Evolutionary conservation across 2,797 vertebrate species (phyloP), one percentile per base, ranked within the genome.

Genomic region (Anisognathus igniventris): DNA sequence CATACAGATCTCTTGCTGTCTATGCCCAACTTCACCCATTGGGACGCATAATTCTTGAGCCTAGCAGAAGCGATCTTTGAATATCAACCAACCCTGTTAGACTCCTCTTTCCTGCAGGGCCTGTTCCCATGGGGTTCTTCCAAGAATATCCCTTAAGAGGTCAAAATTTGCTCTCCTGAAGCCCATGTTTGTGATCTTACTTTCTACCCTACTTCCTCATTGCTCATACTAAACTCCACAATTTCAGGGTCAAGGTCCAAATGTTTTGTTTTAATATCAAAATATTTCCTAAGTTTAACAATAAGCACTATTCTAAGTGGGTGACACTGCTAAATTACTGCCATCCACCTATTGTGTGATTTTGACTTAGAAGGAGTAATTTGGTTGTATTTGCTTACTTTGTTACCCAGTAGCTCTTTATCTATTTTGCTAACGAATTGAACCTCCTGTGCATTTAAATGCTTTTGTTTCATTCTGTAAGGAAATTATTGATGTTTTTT

Each of bases 401-500:
- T 40, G 48, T 82, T 57, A 78, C 35, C 35, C n/a, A 76, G 31
- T 39, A 78, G 12, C 12, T 71, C 50, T 88, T 72, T 42, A 16
- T 73, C 84, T 89, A 73, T 80, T 91, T 80, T 86, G 39, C 35
- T 66, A 90, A 65, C 18, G 1, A 86, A 70, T 3, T 54, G n/a
- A 72, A 75, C 47, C 75, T 37, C 33, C 47, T 70, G 33, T 44
- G 64, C 87, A 85, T 89, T 81, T 42, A 88, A 91, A 91, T 91
- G 61, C 31, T 66, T 54, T n/a, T 68, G 33, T 89, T 89, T 66
- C 72, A 70, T 80, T 86, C 45, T 48, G 30, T 45, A 85, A 91
- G 54, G 62, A 91, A 80, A 83, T 82, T 83, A 91, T n/a, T 66
- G 42, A 89, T 92, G 78, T 66, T 92, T 96, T 90, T 62, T 85